Evolutionary conservation across 2,113 vertebrate species (phyloP).

Genomic region (Eira barbara): DNA sequence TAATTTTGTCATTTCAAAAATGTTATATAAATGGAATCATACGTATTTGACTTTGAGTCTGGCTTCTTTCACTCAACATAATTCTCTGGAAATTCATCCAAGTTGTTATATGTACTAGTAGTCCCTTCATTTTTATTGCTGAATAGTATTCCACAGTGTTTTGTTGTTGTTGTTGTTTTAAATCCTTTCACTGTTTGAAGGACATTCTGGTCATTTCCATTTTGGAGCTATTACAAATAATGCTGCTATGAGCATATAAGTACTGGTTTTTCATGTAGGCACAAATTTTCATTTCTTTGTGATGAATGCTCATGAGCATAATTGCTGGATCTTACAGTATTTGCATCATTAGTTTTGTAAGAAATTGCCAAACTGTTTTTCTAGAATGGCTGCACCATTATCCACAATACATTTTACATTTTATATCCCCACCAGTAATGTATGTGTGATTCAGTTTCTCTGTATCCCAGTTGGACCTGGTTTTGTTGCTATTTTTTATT

Average conservation of each 20-base stretch:
- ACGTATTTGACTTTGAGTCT: not conserved
- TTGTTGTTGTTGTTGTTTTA: not conserved
- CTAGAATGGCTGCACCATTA: not conserved
- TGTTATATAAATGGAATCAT: slow-evolving; percentile 43
- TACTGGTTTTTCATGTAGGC: not conserved
- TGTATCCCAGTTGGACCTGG: not conserved
- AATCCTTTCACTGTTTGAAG: not conserved
- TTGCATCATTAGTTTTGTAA: not conserved
- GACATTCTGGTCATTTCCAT: not conserved
- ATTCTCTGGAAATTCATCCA: not conserved
- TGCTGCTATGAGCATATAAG: not conserved
- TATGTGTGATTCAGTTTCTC: not conserved
- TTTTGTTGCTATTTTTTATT: not conserved
- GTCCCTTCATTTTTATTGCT: not conserved
- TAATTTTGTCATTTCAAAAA: slow-evolving; percentile 56
- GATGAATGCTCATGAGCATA: not conserved
- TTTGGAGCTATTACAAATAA: not conserved
- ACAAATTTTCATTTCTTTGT: slow-evolving; percentile 9
- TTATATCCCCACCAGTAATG: not conserved
- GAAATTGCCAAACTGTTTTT: not conserved
- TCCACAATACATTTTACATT: not conserved
- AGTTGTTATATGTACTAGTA: not conserved
- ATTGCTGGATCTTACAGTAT: not conserved
- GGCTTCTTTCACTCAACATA: not conserved
- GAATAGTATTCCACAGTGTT: not conserved